Percentiles rank a stretch among this genome's conserved stretches.
Evolutionary conservation across 2,797 vertebrate genomes (phyloP).

Genomic region (Odontamblyopus rebecca): DNA sequence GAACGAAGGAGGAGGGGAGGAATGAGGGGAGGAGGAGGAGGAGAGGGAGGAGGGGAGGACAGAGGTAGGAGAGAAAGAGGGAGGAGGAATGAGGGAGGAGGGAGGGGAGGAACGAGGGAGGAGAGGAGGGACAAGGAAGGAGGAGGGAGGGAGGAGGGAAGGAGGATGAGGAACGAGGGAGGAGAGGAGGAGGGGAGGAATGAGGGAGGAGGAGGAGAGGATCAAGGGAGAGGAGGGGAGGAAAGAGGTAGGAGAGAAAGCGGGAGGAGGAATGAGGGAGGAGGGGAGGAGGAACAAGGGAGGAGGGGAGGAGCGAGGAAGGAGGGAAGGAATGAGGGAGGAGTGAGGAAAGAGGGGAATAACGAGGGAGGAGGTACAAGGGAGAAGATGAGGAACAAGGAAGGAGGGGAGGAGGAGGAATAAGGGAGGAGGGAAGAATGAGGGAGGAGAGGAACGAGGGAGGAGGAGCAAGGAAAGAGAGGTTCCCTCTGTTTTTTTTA

Average conservation of each 20-base stretch:
- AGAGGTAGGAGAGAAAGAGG: constrained; percentile 8
- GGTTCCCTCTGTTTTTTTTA: too few relatives aligned
- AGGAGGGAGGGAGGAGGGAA: background rate
- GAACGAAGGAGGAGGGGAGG: constrained; percentile 37
- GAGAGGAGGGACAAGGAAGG: accelerated
- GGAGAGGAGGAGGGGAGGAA: too few relatives aligned
- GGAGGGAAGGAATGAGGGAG: background rate
- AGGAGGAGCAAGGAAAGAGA: too few relatives aligned
- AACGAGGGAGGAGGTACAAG: too few relatives aligned
- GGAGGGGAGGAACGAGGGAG: accelerated
- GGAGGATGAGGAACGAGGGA: background rate
- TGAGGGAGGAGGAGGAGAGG: constrained; percentile 31
- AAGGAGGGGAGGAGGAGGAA: constrained; percentile 32
- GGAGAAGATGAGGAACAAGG: too few relatives aligned
- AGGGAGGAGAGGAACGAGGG: too few relatives aligned
- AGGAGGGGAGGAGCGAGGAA: too few relatives aligned
- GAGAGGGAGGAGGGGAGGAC: background rate
- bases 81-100: constrained; percentile 38
- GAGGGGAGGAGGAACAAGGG: constrained; percentile 35
- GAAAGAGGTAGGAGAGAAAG: background rate
- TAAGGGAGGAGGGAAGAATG: constrained; percentile 27
- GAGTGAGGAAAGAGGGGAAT: constrained; percentile 27
- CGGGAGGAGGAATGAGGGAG: too few relatives aligned
- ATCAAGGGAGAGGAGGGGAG: constrained; percentile 24
- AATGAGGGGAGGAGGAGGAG: constrained; percentile 35